Conservation (phyloP, 2,888 invertebrate genomes). For the Agriopis leucophaearia region DNA sequence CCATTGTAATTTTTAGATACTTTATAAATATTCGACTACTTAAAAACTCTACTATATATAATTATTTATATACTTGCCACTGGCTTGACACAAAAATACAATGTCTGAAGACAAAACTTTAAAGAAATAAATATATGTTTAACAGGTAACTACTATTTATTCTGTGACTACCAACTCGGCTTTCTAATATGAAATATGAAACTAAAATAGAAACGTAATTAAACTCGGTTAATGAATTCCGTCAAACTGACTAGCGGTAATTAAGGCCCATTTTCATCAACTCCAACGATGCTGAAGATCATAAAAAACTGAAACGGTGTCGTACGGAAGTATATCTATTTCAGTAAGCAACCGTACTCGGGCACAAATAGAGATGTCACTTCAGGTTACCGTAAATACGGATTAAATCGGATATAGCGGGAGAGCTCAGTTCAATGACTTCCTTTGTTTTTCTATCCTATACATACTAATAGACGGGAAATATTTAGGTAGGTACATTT, state of each 20-base stretch:
- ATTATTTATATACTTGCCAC: too few species aligned
- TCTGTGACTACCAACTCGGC: background rate
- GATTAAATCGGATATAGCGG: constrained; percentile 1
- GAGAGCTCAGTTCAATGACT: background rate
- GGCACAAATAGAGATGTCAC: constrained; percentile 20
- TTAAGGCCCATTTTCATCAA: constrained; percentile 37
- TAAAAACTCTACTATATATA: too few species aligned
- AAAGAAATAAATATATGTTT: too few species aligned
- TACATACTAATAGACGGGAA: too few species aligned
- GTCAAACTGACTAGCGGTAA: constrained; percentile 24
- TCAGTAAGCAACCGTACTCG: constrained; percentile 3
- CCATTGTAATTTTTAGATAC: too few species aligned
- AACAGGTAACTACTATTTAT: background rate
- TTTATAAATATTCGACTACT: too few species aligned
- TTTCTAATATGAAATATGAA: background rate
- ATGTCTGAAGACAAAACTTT: too few species aligned
- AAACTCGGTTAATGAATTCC: constrained; percentile 2
- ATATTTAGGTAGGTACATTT: too few species aligned
- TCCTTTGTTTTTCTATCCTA: background rate
- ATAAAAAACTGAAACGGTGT: constrained; percentile 24
- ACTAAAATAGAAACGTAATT: constrained; percentile 10
- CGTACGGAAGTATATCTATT: constrained; percentile 33
- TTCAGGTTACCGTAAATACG: constrained; percentile 9
- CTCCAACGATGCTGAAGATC: constrained; percentile 22
- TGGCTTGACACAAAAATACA: too few species aligned